A percentile compares a stretch with the other conserved stretches of the same genome.
Evolutionary conservation across 2,797 vertebrate genomes (phyloP).

Genomic region (Rhincodon typus): DNA sequence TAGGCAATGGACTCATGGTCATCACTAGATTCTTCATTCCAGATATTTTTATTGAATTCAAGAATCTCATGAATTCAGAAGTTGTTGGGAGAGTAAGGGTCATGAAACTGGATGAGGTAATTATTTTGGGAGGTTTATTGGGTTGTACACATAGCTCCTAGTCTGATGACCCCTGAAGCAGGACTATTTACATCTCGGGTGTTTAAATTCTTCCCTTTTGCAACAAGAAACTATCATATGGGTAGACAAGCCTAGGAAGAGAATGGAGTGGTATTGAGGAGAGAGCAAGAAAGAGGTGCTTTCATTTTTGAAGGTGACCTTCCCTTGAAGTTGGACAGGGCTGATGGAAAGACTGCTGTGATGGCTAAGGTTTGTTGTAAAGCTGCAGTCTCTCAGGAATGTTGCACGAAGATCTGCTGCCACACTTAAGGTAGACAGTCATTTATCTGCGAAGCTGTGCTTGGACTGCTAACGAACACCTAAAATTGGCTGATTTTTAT

Average conservation of each 20-base stretch:
- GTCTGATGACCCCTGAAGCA: background rate
- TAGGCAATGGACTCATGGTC: too few species aligned
- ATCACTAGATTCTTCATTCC: too few species aligned
- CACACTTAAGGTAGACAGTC: conserved; percentile 74
- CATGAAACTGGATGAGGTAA: background rate
- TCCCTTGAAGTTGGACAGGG: conserved; percentile 56
- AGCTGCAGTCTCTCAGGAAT: conserved; percentile 65
- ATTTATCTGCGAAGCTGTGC: conserved; percentile 70
- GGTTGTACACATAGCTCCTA: background rate
- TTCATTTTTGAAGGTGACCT: conserved; percentile 70
- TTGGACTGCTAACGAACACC: conserved; percentile 78
- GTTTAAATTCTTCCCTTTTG: background rate
- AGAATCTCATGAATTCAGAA: background rate
- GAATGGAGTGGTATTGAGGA: conserved; percentile 17
- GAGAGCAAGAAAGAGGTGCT: conserved; percentile 54
- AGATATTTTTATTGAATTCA: too few species aligned
- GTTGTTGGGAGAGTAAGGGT: background rate
- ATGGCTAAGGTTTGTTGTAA: conserved; percentile 59
- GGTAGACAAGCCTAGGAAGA: background rate
- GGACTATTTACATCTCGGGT: background rate
- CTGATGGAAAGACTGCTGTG: conserved; percentile 56
- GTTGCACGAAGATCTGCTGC: conserved; percentile 70
- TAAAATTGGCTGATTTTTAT: conserved; percentile 89
- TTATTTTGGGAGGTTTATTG: background rate
- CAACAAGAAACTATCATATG: background rate